Evolutionary conservation across 2,888 invertebrate species (phyloP), one percentile per base, ranked within the genome.

Genomic region (Dynastes hyllus): DNA sequence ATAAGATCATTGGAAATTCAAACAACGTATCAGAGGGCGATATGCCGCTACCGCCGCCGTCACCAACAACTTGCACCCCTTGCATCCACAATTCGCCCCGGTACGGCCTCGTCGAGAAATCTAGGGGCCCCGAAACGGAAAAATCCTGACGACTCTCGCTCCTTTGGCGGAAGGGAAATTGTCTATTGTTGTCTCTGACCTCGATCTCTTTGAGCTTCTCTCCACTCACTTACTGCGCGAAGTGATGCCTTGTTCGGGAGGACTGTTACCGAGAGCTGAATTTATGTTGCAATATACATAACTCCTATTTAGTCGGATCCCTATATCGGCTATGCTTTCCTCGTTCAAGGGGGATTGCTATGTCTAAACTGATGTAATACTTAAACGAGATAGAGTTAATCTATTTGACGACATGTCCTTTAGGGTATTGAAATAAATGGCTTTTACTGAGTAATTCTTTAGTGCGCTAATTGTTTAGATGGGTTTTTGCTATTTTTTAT

Each of bases 211-310:
- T 84, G 85, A 85, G 83, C 81, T 80, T 67, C 22, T 22, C 55
- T 58, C 55, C 11, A 11, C 45, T 45, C 11, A 45, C 45, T 45
- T 81, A 80, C 80, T 80, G 80, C 80, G 81, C 80, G 82, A 84
- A 83, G 81, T 82, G 82, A 84, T 85, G 84, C 84, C 84, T 83
- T 82, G 82, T 83, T 83, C 79, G 45, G 32, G 45, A 78, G 81
- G 81, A 84, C 84, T 82, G 83, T 83, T 82, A 80, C 82, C 11
- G 29, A 63, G 29, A 63, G 82, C 80, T 80, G 83, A 86, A 86
- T 87, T 86, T 87, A 86, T 86, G 84, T 83, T 80, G 84, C 85
- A 86, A 87, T 86, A 86, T 86, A 86, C 85, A 86, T 86, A 87
- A 85, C 85, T 86, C 84, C 84, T 84, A 85, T 86, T 87, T 86